phyloP scores from a whole-genome alignment of 2,888 invertebrate genomes.

The Oscheius sp. region DNA sequence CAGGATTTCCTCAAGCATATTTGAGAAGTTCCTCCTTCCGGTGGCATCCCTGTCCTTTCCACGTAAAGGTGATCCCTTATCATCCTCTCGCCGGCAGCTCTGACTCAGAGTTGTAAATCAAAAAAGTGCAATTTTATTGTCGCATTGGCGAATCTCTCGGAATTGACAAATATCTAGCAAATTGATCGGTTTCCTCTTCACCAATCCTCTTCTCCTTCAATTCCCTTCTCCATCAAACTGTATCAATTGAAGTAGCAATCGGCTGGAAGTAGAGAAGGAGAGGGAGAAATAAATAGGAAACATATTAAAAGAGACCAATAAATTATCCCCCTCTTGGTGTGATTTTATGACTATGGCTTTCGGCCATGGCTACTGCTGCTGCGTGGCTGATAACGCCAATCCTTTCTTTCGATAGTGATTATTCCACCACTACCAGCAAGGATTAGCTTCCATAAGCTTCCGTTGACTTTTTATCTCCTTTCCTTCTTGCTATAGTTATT shows the following conservation, averaged over 20 bases:
- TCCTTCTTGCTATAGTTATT: background rate
- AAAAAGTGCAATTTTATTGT: constrained; percentile 1
- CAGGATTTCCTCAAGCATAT: no score
- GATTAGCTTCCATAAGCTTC: constrained; percentile 12
- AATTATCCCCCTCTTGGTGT: background rate
- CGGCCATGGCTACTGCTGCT: constrained; percentile 15
- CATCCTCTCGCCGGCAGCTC: background rate
- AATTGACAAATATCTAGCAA: no score
- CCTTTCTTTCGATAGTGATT: constrained; percentile 20
- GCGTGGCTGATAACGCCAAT: constrained; percentile 20
- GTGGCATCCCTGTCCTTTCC: no score
- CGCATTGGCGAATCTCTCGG: background rate
- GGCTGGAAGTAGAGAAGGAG: no score
- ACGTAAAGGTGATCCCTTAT: background rate
- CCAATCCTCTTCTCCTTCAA: no score
- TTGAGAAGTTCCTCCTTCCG: no score
- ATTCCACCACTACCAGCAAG: background rate
- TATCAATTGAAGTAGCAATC: no score
- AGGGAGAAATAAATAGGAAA: background rate
- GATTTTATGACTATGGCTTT: constrained; percentile 1
- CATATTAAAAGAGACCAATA: background rate
- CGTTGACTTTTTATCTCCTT: background rate
- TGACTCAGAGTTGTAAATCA: constrained; percentile 8
- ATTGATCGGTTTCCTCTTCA: no score
- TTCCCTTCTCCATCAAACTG: no score